Evolutionary conservation across 2,797 vertebrate species (phyloP).

Genomic region (Myotis pilosus): DNA sequence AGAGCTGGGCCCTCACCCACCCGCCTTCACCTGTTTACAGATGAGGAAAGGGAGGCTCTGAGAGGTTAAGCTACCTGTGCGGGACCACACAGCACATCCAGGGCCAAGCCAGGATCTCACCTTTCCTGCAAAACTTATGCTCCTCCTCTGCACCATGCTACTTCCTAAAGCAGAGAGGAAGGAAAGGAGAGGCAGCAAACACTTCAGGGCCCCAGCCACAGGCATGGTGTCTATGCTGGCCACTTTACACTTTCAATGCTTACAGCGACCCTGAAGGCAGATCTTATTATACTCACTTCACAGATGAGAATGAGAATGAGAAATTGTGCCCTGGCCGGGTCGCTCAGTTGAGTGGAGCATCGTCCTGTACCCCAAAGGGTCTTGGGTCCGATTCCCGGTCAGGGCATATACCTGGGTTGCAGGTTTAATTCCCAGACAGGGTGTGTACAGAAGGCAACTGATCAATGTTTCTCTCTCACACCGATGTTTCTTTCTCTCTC

Average conservation of each 20-base stretch:
- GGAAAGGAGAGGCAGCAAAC: background rate
- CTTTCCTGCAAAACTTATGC: background rate
- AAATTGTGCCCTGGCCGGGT: background rate
- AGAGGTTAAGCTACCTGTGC: background rate
- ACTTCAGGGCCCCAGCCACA: background rate
- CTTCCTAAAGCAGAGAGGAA: background rate
- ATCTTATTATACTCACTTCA: background rate
- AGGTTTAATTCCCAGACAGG: background rate
- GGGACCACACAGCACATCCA: background rate
- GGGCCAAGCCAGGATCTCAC: background rate
- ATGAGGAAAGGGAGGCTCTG: background rate
- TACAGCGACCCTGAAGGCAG: background rate
- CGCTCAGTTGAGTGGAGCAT: background rate
- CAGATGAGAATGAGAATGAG: background rate
- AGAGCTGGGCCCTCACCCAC: background rate
- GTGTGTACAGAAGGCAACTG: background rate
- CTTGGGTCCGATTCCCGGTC: background rate
- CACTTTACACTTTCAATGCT: fast-evolving
- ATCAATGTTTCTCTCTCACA: background rate
- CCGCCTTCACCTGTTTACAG: background rate
- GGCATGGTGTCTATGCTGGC: background rate
- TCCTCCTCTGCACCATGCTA: background rate
- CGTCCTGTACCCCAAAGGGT: too few relatives aligned
- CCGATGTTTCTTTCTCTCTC: background rate
- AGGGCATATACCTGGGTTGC: background rate